Evolutionary conservation across 2,797 vertebrate species (phyloP).

Genomic region (Acanthis flammea): DNA sequence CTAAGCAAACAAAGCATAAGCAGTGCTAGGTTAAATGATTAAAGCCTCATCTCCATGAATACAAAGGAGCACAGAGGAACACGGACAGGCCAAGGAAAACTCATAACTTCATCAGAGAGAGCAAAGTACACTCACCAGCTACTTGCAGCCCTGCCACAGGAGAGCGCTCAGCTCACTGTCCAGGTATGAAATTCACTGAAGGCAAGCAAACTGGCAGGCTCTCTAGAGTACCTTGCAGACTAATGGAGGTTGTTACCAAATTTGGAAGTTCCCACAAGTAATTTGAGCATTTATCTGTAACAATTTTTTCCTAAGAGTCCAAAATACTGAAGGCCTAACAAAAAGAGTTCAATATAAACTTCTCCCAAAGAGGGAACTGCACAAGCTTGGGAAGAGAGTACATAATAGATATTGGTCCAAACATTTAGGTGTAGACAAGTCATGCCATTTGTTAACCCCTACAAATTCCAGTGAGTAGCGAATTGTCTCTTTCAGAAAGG

Average conservation of each 20-base stretch:
- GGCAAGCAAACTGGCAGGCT: neutral
- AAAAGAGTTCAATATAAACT: neutral
- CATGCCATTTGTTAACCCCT: neutral
- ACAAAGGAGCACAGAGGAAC: neutral
- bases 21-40: neutral
- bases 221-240: neutral
- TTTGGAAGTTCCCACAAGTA: neutral
- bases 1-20: neutral
- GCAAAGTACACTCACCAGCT: neutral
- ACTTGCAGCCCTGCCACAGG: neutral
- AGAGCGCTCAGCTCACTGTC: neutral
- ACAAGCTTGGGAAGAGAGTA: neutral
- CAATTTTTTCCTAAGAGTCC: neutral
- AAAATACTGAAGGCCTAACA: neutral
- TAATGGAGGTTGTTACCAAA: neutral
- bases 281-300: neutral
- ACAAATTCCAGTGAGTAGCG: neutral
- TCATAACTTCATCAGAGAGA: neutral
- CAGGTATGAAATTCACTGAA: neutral
- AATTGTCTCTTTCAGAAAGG: neutral
- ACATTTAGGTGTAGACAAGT: neutral
- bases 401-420: neutral
- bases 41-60: neutral
- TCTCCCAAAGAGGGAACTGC: neutral
- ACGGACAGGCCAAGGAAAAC: neutral